A percentile compares a stretch with the other conserved stretches of the same genome.
Evolutionary conservation across 2,797 vertebrate species (phyloP).

Genomic region (Sebastes steindachneri): DNA sequence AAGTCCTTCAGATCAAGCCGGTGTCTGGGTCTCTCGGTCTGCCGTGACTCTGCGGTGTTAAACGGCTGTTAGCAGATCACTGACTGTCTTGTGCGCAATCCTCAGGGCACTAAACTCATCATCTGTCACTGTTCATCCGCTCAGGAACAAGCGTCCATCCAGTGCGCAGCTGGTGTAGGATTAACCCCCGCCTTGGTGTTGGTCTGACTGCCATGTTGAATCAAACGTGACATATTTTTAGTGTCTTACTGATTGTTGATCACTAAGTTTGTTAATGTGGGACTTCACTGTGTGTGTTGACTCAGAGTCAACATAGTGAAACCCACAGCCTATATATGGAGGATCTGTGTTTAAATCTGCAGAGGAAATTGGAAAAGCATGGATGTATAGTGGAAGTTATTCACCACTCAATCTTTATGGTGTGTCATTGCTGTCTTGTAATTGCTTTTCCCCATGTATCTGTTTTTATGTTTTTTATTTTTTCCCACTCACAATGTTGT

Average conservation of each 20-base stretch:
- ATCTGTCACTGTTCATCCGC: slow-evolving; percentile 77
- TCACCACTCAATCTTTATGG: neutral
- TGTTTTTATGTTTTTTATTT: no score
- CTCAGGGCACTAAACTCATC: slow-evolving; percentile 75
- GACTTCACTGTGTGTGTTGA: neutral
- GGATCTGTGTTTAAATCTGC: neutral
- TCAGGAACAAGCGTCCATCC: slow-evolving; percentile 68
- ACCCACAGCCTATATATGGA: no score
- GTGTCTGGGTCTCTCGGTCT: slow-evolving; percentile 24
- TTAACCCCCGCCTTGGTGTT: slow-evolving; percentile 66
- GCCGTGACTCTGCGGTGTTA: slow-evolving; percentile 45
- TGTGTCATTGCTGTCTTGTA: neutral
- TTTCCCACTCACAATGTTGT: no score
- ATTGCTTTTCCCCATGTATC: no score
- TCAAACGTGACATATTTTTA: slow-evolving; percentile 17
- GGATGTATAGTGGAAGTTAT: neutral
- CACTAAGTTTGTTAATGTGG: neutral
- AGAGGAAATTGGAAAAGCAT: neutral
- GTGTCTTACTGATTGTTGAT: neutral
- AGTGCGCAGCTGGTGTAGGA: slow-evolving; percentile 56
- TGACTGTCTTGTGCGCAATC: slow-evolving; percentile 74
- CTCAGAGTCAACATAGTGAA: neutral
- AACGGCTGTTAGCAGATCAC: slow-evolving; percentile 71
- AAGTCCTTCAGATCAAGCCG: slow-evolving; percentile 23
- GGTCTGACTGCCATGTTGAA: slow-evolving; percentile 32